A percentile compares a stretch with the other conserved stretches of the same genome.
These are phyloP conservation scores for Podarcis muralis DNA, from an alignment of 2,113 vertebrate species.

Conservation along the genomic window DNA sequence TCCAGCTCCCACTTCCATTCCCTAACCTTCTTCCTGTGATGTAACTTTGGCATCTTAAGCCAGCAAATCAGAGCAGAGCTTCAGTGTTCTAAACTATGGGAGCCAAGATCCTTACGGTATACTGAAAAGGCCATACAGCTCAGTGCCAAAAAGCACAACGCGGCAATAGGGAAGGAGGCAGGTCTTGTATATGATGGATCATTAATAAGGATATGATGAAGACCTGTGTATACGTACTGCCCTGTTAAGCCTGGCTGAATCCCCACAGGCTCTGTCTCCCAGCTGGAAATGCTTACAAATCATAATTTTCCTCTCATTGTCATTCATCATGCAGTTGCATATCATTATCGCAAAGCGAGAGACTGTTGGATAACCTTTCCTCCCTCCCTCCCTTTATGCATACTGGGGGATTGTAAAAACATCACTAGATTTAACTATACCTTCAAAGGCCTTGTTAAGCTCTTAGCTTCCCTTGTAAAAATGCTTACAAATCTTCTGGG, in stretches of 20 bases:
- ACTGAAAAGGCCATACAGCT: background rate
- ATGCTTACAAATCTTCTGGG: background rate
- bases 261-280: background rate
- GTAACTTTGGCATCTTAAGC: no score
- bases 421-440: background rate
- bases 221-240: background rate
- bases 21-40: background rate
- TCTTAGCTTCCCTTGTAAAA: background rate
- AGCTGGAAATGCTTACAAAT: background rate
- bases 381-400: background rate
- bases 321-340: conserved; percentile 9
- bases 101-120: no score
- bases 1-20: no score
- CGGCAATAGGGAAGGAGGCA: background rate
- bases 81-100: background rate
- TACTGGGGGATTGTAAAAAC: conserved; percentile 11
- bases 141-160: background rate
- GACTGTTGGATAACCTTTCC: background rate
- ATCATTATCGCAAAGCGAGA: conserved; percentile 1
- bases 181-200: background rate
- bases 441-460: conserved; percentile 10
- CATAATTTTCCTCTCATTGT: background rate
- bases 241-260: background rate
- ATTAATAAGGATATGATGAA: conserved; percentile 13
- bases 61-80: background rate